A percentile compares a stretch with the other conserved stretches of the same genome.
Conservation (phyloP, 2,888 invertebrate species). For the Plusia festucae region DNA sequence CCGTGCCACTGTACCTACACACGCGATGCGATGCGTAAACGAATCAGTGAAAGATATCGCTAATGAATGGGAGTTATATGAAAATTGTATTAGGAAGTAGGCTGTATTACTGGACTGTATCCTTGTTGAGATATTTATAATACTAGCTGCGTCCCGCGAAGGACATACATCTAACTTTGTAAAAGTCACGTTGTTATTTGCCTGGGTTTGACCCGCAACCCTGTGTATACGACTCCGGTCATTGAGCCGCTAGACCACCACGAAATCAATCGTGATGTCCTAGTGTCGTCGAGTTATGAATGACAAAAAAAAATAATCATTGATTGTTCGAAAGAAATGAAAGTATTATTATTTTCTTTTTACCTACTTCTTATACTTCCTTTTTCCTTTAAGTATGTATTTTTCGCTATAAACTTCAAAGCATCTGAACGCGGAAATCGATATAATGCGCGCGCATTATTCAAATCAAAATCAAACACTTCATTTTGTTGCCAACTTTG, state of each 20-base stretch:
- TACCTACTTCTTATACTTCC: no score
- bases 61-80: conserved; percentile 26
- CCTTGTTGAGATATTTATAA: no score
- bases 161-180: no score
- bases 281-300: no score
- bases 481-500: conserved; percentile 27
- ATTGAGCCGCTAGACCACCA: no score
- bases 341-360: not conserved
- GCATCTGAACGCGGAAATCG: conserved; percentile 40
- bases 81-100: conserved; percentile 28
- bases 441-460: conserved; percentile 43
- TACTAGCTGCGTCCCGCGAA: no score
- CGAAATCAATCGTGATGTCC: no score
- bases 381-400: no score
- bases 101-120: not conserved
- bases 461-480: conserved; percentile 5
- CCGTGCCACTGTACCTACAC: conserved; percentile 22
- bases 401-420: no score
- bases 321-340: not conserved
- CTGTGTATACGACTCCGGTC: no score
- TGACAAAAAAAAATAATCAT: not conserved
- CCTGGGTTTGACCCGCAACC: no score
- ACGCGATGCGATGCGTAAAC: conserved; percentile 40
- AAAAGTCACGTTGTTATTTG: no score
- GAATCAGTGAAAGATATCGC: conserved; percentile 24